Conservation (phyloP, 2,888 invertebrate genomes). For the Drosophila subsilvestris region DNA sequence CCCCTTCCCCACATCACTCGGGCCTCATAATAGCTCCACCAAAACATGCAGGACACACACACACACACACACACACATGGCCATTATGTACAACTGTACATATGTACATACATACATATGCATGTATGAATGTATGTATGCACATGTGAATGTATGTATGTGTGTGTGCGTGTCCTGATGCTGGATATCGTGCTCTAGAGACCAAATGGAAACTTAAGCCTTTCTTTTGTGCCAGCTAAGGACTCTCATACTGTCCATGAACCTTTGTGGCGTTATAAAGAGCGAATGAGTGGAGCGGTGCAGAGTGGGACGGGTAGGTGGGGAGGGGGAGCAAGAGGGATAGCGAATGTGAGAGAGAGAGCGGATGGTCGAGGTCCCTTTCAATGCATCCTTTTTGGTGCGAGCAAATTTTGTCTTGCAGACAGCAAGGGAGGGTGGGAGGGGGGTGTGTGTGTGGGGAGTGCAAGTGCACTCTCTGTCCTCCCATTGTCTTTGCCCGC, state of each 20-base stretch:
- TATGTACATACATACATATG: slow-evolving; percentile 8
- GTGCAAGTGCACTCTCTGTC: slow-evolving; percentile 70
- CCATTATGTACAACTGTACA: slow-evolving; percentile 26
- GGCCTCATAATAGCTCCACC: slow-evolving; percentile 7
- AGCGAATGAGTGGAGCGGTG: slow-evolving; percentile 1
- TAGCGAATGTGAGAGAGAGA: slow-evolving; percentile 2
- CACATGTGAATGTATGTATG: slow-evolving; percentile 14
- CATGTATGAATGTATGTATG: slow-evolving; percentile 6
- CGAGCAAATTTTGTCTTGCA: slow-evolving; percentile 62
- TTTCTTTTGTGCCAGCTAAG: slow-evolving; percentile 80
- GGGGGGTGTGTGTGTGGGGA: slow-evolving; percentile 43
- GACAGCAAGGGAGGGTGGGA: too few species aligned
- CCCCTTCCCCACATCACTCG: background rate
- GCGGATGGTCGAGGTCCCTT: slow-evolving; percentile 61
- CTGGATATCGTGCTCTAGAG: slow-evolving; percentile 80
- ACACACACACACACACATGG: slow-evolving; percentile 34
- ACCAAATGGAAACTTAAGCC: slow-evolving; percentile 83
- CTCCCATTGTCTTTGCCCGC: slow-evolving; percentile 67
- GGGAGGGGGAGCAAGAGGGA: background rate
- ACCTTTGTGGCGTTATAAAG: slow-evolving; percentile 72
- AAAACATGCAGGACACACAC: slow-evolving; percentile 37
- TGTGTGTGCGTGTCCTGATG: slow-evolving; percentile 58
- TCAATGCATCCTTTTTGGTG: slow-evolving; percentile 77
- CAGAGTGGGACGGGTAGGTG: background rate
- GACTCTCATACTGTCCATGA: slow-evolving; percentile 79